Conservation (phyloP, 2,797 vertebrate species). For the Schizopygopsis malacanthus region DNA sequence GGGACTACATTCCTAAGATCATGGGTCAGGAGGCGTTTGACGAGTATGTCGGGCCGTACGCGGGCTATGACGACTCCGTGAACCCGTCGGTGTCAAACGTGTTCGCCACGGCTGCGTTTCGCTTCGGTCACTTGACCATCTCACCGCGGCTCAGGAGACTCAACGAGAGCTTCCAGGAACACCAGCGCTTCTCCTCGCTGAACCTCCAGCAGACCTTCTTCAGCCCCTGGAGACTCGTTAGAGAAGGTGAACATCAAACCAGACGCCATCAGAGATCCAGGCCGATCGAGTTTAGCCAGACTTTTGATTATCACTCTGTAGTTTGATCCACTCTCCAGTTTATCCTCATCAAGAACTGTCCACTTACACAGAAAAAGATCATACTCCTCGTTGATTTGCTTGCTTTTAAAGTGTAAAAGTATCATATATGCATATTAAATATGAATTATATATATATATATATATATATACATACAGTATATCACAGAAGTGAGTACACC, state of each 20-base stretch:
- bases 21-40: slow-evolving; percentile 83
- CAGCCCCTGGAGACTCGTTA: slow-evolving; percentile 91
- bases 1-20: slow-evolving; percentile 93
- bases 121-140: slow-evolving; percentile 91
- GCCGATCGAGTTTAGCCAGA: background rate
- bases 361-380: background rate
- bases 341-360: background rate
- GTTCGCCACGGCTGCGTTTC: slow-evolving; percentile 94
- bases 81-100: slow-evolving; percentile 90
- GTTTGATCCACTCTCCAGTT: background rate
- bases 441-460: too few species aligned
- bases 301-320: background rate
- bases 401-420: too few species aligned
- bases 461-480: too few species aligned
- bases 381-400: background rate
- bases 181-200: slow-evolving; percentile 78
- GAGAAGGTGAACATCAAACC: slow-evolving; percentile 81
- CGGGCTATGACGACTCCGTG: slow-evolving; percentile 81
- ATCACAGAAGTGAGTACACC: too few species aligned
- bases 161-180: slow-evolving; percentile 83
- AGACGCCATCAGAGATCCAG: background rate
- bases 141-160: slow-evolving; percentile 80
- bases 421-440: too few species aligned
- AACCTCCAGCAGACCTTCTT: slow-evolving; percentile 86
- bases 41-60: slow-evolving; percentile 82